Conservation (phyloP, 2,888 invertebrate species). For the Clivina fossor region DNA sequence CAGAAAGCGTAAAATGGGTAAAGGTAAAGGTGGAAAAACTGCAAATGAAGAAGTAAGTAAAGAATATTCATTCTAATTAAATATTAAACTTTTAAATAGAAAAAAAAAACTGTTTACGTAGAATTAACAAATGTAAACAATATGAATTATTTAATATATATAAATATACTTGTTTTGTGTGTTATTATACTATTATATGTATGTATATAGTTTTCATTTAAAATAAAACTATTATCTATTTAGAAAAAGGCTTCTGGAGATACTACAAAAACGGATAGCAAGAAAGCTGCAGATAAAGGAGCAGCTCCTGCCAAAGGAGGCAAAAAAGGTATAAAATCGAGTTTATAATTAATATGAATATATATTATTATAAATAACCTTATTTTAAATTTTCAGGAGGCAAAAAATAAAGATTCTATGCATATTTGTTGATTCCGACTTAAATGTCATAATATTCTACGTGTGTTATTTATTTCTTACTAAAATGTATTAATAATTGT, state of each 20-base stretch:
- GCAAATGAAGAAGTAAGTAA: conserved; percentile 27
- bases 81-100: neutral
- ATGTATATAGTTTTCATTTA: neutral
- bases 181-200: neutral
- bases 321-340: conserved; percentile 38
- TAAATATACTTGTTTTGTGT: neutral
- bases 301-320: conserved; percentile 37
- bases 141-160: neutral
- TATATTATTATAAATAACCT: conserved; percentile 6
- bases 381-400: conserved; percentile 31
- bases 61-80: too few species aligned
- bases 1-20: conserved; percentile 37
- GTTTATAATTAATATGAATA: conserved; percentile 12
- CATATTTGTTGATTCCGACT: too few species aligned
- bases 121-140: neutral
- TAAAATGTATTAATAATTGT: too few species aligned
- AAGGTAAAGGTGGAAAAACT: conserved; percentile 42
- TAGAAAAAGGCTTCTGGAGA: conserved; percentile 34
- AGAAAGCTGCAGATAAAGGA: conserved; percentile 36
- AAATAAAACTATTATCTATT: conserved; percentile 11
- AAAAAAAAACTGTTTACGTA: neutral
- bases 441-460: too few species aligned
- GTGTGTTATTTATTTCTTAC: too few species aligned
- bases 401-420: conserved; percentile 35
- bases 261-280: conserved; percentile 34